Evolutionary conservation across 2,797 vertebrate species (phyloP).

Genomic region (Eupleurogrammus muticus): DNA sequence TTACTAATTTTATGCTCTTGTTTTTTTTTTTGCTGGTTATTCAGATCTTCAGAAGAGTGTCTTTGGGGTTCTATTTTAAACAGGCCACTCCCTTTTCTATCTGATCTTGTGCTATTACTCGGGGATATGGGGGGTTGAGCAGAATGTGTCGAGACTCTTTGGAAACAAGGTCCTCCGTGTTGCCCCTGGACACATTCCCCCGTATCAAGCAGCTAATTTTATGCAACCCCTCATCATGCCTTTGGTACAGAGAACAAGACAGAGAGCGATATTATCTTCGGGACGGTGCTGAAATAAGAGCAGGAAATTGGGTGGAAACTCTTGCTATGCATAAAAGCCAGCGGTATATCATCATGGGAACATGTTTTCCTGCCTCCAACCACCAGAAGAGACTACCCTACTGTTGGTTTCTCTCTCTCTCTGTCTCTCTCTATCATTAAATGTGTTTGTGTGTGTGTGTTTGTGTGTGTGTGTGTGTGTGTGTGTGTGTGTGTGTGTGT

Average conservation of each 20-base stretch:
- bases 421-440: slow-evolving; percentile 16
- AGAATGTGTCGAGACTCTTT: slow-evolving; percentile 69
- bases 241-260: slow-evolving; percentile 67
- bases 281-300: slow-evolving; percentile 68
- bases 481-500: neutral
- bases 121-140: slow-evolving; percentile 67
- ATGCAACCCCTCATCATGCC: slow-evolving; percentile 77
- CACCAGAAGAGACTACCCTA: slow-evolving; percentile 44
- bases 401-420: slow-evolving; percentile 47
- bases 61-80: slow-evolving; percentile 75
- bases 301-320: slow-evolving; percentile 78
- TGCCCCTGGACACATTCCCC: slow-evolving; percentile 75
- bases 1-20: slow-evolving; percentile 60
- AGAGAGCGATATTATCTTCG: slow-evolving; percentile 71
- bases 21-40: slow-evolving; percentile 47
- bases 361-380: slow-evolving; percentile 56
- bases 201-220: slow-evolving; percentile 79
- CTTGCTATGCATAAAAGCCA: slow-evolving; percentile 63
- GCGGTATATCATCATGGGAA: slow-evolving; percentile 59
- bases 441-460: neutral
- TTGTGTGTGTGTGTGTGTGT: slow-evolving; percentile 1
- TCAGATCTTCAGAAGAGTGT: slow-evolving; percentile 73
- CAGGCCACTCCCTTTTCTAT: slow-evolving; percentile 60
- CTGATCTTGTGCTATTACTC: slow-evolving; percentile 74
- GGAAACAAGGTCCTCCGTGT: slow-evolving; percentile 77